These are phyloP conservation scores for Ectobius pallidus DNA, from an alignment of 2,888 invertebrate genomes.

Conservation along the genomic window DNA sequence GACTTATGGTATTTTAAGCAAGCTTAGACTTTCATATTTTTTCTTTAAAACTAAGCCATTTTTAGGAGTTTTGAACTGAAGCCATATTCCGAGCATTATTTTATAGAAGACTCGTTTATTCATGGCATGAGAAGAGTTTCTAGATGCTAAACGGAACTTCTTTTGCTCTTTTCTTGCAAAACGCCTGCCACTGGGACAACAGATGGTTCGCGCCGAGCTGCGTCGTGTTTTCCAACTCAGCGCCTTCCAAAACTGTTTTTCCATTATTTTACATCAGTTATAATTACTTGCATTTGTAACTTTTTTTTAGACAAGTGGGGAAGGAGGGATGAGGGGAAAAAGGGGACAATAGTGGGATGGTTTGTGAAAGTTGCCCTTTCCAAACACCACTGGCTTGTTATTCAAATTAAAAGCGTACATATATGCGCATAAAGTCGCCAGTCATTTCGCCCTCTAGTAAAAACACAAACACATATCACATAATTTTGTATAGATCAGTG, in stretches of 20 bases:
- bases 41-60: no score
- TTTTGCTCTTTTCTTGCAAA: neutral
- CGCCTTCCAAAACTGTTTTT: constrained; percentile 1
- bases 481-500: constrained; percentile 5
- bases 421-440: constrained; percentile 4
- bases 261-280: constrained; percentile 9
- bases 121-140: neutral
- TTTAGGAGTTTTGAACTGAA: no score
- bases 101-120: neutral
- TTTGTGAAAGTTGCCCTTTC: constrained; percentile 5
- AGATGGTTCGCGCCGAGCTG: neutral
- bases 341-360: neutral
- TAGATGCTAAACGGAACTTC: neutral
- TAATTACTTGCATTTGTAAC: constrained; percentile 14
- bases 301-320: neutral
- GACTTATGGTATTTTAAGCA: no score
- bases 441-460: neutral
- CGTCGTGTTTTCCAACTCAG: neutral
- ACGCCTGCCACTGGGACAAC: neutral
- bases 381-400: constrained; percentile 1
- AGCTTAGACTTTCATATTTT: no score
- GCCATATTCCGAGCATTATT: no score
- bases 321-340: neutral
- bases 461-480: neutral
- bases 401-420: constrained; percentile 16